A percentile compares a stretch with the other conserved stretches of the same genome.
Evolutionary conservation across 1,140 invertebrate genomes (phyloP).

Genomic region (Pygmarrhopalites habei): DNA sequence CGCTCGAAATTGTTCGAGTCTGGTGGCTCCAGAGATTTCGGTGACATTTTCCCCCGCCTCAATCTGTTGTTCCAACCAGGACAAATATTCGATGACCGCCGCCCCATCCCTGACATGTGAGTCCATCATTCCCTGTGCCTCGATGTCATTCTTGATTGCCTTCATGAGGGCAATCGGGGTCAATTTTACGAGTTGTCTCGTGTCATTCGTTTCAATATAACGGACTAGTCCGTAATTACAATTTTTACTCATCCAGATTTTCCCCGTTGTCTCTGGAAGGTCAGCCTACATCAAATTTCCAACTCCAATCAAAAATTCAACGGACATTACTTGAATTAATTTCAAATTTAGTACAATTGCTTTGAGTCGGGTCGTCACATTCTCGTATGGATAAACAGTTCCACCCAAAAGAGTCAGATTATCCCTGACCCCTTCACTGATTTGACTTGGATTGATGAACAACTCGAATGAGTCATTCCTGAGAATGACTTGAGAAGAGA

Average conservation of each 20-base stretch:
- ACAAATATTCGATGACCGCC: slow-evolving; percentile 82
- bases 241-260: slow-evolving; percentile 31
- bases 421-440: slow-evolving; percentile 42
- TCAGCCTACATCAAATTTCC: no score
- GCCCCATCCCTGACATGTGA: slow-evolving; percentile 79
- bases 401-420: background rate
- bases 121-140: slow-evolving; percentile 76
- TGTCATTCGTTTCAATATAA: background rate
- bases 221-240: slow-evolving; percentile 21
- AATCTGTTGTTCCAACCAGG: slow-evolving; percentile 70
- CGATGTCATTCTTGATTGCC: slow-evolving; percentile 79
- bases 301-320: no score
- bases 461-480: slow-evolving; percentile 53
- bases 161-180: slow-evolving; percentile 65
- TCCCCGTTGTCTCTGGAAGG: background rate
- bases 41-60: slow-evolving; percentile 44
- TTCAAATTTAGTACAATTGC: no score
- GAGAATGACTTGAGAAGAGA: slow-evolving; percentile 68
- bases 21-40: slow-evolving; percentile 45
- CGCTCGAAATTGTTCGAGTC: slow-evolving; percentile 21
- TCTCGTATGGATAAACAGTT: background rate
- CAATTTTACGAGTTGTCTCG: slow-evolving; percentile 38
- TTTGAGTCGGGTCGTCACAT: background rate
- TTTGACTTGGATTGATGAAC: slow-evolving; percentile 57
- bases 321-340: no score